Evolutionary conservation across 2,797 vertebrate species (phyloP).

Genomic region (Staurois parvus): DNA sequence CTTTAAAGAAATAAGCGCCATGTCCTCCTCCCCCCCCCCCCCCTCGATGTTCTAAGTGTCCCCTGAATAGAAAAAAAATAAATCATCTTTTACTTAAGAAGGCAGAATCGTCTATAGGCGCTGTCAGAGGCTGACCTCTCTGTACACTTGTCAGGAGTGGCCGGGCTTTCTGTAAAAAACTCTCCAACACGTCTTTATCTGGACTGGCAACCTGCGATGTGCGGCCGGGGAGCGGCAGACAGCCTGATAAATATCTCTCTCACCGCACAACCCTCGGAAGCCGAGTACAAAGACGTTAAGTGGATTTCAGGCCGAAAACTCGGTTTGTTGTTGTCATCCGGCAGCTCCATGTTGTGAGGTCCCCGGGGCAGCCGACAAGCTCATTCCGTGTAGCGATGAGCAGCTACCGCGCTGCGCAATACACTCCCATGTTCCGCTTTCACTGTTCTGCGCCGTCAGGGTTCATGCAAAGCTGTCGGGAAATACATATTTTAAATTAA

Average conservation of each 20-base stretch:
- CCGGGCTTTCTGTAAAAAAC: not conserved
- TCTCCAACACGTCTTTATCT: constrained; percentile 43
- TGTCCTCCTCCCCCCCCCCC: no score
- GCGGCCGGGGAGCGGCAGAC: constrained; percentile 25
- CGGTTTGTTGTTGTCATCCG: constrained; percentile 31
- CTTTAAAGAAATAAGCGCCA: not conserved
- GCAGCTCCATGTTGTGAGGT: not conserved
- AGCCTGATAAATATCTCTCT: constrained; percentile 44
- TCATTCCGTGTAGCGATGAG: not conserved
- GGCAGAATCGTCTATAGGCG: not conserved
- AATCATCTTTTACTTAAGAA: not conserved
- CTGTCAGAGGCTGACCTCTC: not conserved
- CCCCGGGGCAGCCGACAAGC: not conserved
- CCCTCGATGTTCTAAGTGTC: not conserved
- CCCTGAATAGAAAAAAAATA: no score
- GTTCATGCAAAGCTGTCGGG: not conserved
- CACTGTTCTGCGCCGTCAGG: not conserved
- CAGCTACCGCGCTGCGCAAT: not conserved
- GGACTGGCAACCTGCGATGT: constrained; percentile 1
- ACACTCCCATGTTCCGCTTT: not conserved
- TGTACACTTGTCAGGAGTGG: not conserved
- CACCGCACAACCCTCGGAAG: not conserved
- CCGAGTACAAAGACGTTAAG: constrained; percentile 27
- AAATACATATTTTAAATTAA: not conserved
- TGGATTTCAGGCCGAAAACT: constrained; percentile 40